A percentile compares a stretch with the other conserved stretches of the same genome.
Evolutionary conservation across 1,140 invertebrate species (phyloP).

Genomic region (Scaptomyza montana): DNA sequence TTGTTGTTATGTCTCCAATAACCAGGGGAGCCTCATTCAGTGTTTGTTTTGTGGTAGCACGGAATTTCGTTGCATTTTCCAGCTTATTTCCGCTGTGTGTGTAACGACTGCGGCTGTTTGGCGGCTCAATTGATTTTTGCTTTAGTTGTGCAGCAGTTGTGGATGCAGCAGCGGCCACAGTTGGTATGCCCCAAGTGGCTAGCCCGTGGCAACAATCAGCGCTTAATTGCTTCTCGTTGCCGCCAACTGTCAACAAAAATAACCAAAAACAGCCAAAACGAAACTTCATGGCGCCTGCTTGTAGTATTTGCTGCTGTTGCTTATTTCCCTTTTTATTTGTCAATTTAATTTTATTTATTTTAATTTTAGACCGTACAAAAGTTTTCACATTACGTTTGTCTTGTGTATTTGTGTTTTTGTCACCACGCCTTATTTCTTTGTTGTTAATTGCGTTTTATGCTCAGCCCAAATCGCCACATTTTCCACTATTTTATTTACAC

Average conservation of each 20-base stretch:
- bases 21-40: conserved; percentile 21
- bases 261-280: conserved; percentile 73
- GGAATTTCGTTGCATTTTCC: conserved; percentile 71
- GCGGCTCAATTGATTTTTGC: conserved; percentile 45
- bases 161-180: conserved; percentile 24
- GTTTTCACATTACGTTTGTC: conserved; percentile 69
- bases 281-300: conserved; percentile 65
- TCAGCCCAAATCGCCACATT: conserved; percentile 47
- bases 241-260: conserved; percentile 77
- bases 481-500: conserved; percentile 47
- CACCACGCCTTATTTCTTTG: conserved; percentile 20
- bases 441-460: conserved; percentile 50
- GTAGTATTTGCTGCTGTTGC: background rate
- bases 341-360: conserved; percentile 53
- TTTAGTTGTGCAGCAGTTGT: conserved; percentile 16
- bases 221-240: conserved; percentile 68
- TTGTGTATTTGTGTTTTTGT: conserved; percentile 30
- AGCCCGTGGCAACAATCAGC: conserved; percentile 47
- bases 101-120: conserved; percentile 2
- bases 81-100: conserved; percentile 65
- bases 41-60: conserved; percentile 54
- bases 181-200: conserved; percentile 34
- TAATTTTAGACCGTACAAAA: conserved; percentile 37
- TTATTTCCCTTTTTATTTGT: conserved; percentile 25
- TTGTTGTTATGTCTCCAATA: conserved; percentile 66